Base-by-base conservation (phyloP, 2,113 vertebrate genomes). In the Podarcis muralis region DNA sequence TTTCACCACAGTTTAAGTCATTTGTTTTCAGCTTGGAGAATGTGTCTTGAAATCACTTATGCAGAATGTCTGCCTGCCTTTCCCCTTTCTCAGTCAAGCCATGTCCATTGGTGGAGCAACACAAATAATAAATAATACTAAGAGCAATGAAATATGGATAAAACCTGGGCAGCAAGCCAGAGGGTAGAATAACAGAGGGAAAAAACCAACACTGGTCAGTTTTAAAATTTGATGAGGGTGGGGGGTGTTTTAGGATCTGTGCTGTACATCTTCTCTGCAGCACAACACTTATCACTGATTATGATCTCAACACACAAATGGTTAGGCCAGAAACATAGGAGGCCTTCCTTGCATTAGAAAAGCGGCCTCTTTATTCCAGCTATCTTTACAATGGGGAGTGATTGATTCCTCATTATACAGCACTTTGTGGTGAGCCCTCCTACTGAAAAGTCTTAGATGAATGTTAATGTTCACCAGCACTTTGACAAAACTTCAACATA, bases 381-480 rank as follows among this genome's bases (percentile, higher is more conserved):
- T 57, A 84, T 90, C 88, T 90, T 30, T 84, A 85, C 90, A 93
- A 94, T 18, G 18, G 37, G 48, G 11, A 68, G 30, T 25, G 23
- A 83, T 72, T 87, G 65, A 72, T 57, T 85, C 9, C 86, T 48
- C 76, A 91, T 89, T 93, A 75, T 66, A 81, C 89, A 91, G 85
- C 35, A 82, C 57, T 82, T 87, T 87, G 85, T 65, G 77, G 40
- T 40, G 30, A 92, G 30, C 74, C 76, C 62, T 62, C n/a, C 53
- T 84, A 59, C 91, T 82, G 85, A 93, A 92, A 90, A 90, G n/a
- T 90, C 57, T 43, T 59, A 90, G 37, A n/a, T 57, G 71, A 83
- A 76, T 76, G 59, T 83, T 88, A 83, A 88, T 68, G 18, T 88
- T 83, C 62, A 84, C 40, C n/a, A 66, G 59, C 25, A 77, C 35